Evolutionary conservation across 2,888 invertebrate species (phyloP).

Genomic region (Amiota communis): DNA sequence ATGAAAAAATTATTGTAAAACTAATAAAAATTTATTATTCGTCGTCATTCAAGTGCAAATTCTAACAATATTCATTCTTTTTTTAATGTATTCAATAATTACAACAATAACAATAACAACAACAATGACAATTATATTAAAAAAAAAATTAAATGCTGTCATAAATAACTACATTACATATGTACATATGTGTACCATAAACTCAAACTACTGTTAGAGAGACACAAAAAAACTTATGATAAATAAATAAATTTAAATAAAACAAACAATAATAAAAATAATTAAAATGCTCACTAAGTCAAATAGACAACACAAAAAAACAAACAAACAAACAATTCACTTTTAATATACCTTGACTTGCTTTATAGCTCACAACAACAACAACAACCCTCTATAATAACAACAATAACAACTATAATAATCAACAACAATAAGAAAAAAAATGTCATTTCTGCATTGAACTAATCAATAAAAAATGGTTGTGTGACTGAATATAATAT

Average conservation of each 20-base stretch:
- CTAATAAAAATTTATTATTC: too few species aligned
- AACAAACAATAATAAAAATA: slow-evolving; percentile 46
- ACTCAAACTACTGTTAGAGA: too few species aligned
- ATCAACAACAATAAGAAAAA: slow-evolving; percentile 11
- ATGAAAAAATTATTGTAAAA: slow-evolving; percentile 19
- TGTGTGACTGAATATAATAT: slow-evolving; percentile 42
- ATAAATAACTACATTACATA: too few species aligned
- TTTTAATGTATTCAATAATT: too few species aligned
- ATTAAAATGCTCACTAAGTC: slow-evolving; percentile 47
- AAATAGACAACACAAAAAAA: slow-evolving; percentile 29
- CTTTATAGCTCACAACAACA: background rate
- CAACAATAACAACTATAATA: background rate
- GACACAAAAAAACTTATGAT: too few species aligned
- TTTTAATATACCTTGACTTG: too few species aligned
- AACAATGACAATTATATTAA: slow-evolving; percentile 25
- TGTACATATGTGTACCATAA: too few species aligned
- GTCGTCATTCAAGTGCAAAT: too few species aligned
- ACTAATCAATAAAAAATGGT: slow-evolving; percentile 65
- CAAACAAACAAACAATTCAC: background rate
- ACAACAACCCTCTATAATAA: background rate
- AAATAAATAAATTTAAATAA: slow-evolving; percentile 26
- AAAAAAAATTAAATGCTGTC: too few species aligned
- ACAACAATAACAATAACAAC: background rate
- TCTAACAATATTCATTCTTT: too few species aligned
- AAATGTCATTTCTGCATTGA: slow-evolving; percentile 55